A percentile compares a stretch with the other conserved stretches of the same genome.
Evolutionary conservation across 2,797 vertebrate species (phyloP).

Genomic region (Ceryle rudis): DNA sequence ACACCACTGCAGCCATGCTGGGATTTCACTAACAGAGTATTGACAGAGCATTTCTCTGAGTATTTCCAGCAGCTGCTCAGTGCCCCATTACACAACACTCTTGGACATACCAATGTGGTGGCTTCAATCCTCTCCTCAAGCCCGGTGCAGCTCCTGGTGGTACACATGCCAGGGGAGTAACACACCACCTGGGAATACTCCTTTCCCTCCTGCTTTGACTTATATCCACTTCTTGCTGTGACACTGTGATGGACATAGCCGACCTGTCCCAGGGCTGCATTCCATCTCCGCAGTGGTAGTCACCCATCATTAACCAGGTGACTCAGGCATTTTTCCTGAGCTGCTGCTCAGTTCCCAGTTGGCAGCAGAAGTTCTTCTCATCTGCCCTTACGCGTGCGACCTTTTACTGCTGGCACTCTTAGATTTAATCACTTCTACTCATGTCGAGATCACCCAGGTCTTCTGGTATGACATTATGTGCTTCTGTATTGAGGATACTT

Average conservation of each 20-base stretch:
- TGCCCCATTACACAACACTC: background rate
- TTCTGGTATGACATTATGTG: background rate
- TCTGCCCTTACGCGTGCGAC: background rate
- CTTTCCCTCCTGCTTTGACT: background rate
- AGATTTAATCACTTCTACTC: conserved; percentile 31
- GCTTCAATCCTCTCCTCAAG: background rate
- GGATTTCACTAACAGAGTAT: background rate
- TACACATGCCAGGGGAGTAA: accelerated
- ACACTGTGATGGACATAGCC: background rate
- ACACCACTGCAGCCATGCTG: background rate
- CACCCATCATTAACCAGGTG: conserved; percentile 37
- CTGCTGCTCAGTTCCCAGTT: conserved; percentile 10
- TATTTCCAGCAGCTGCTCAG: background rate
- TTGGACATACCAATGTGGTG: background rate
- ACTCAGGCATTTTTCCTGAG: conserved; percentile 7
- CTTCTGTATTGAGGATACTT: conserved; percentile 17
- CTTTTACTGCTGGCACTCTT: background rate
- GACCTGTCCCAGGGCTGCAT: background rate
- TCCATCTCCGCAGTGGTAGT: conserved; percentile 2
- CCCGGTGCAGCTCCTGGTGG: background rate
- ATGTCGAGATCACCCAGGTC: background rate
- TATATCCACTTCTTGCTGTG: background rate
- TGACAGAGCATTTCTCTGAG: background rate
- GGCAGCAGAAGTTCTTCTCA: background rate
- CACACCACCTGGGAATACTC: background rate